A percentile compares a stretch with the other conserved stretches of the same genome.
phyloP scores from a whole-genome alignment of 2,797 vertebrate genomes.

The Sandelia bainsii region DNA sequence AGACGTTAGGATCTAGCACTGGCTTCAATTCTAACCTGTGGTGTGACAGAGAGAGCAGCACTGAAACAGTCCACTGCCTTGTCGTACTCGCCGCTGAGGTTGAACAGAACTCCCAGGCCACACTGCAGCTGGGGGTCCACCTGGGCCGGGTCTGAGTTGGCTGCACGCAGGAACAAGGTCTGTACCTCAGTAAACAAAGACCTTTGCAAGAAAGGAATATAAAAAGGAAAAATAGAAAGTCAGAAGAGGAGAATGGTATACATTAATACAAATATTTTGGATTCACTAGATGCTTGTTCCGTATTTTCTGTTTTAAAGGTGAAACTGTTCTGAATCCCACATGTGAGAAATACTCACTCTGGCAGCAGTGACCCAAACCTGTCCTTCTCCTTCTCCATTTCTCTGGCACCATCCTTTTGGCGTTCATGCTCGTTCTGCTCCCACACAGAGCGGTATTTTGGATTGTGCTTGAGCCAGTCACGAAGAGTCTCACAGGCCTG shows the following conservation, averaged over 20 bases:
- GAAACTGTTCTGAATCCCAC: neutral
- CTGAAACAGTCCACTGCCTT: slow-evolving; percentile 98
- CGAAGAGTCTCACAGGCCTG: slow-evolving; percentile 96
- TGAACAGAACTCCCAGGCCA: slow-evolving; percentile 97
- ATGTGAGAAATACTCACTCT: slow-evolving; percentile 87
- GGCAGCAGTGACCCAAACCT: slow-evolving; percentile 91
- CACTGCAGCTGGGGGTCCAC: slow-evolving; percentile 98
- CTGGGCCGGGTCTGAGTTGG: slow-evolving; percentile 87
- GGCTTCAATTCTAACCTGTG: slow-evolving; percentile 76
- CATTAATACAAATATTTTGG: neutral
- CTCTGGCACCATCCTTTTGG: slow-evolving; percentile 70
- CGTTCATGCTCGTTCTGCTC: slow-evolving; percentile 78
- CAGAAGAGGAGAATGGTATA: neutral
- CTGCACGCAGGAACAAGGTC: slow-evolving; percentile 91
- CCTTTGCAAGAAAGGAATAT: slow-evolving; percentile 71
- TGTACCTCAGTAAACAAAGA: slow-evolving; percentile 94
- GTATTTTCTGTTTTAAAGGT: neutral
- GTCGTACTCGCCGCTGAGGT: slow-evolving; percentile 97
- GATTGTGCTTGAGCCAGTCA: slow-evolving; percentile 94
- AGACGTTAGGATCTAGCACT: neutral
- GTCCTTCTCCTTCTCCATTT: slow-evolving; percentile 84
- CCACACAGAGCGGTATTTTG: slow-evolving; percentile 88
- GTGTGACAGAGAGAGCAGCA: slow-evolving; percentile 87
- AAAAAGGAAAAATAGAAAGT: neutral
- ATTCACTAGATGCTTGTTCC: neutral